Evolutionary conservation across 2,797 vertebrate genomes (phyloP).

Genomic region (Sciurus vulgaris): DNA sequence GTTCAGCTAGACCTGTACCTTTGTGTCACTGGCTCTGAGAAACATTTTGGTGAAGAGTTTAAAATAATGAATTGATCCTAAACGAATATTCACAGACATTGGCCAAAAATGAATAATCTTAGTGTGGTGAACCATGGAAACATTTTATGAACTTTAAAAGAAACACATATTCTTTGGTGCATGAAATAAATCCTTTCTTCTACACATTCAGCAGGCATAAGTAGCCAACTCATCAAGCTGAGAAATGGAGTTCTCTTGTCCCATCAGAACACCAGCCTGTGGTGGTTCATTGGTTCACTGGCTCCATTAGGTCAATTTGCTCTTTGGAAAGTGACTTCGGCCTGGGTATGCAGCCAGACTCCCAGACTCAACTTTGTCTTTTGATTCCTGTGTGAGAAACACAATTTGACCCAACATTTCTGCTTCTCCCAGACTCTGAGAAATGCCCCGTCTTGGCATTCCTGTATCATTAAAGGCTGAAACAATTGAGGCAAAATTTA

Average conservation of each 20-base stretch:
- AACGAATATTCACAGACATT: not conserved
- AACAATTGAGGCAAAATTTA: not conserved
- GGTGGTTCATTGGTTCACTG: not conserved
- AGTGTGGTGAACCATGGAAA: not conserved
- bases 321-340: constrained; percentile 22
- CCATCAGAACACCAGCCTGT: not conserved
- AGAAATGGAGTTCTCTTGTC: not conserved
- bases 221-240: not conserved
- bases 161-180: not conserved
- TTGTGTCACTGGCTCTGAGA: not conserved
- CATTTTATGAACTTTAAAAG: not conserved
- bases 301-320: not conserved
- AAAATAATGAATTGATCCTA: constrained; percentile 51
- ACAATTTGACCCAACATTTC: constrained; percentile 20
- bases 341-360: not conserved
- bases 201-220: not conserved
- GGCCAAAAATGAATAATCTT: not conserved
- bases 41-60: not conserved
- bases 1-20: not conserved
- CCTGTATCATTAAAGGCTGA: constrained; percentile 11
- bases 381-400: constrained; percentile 14
- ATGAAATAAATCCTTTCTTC: not conserved
- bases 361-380: not conserved
- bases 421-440: constrained; percentile 13
- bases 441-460: not conserved